Base-by-base conservation (phyloP, 1,140 invertebrate species). In the Physella acuta region DNA sequence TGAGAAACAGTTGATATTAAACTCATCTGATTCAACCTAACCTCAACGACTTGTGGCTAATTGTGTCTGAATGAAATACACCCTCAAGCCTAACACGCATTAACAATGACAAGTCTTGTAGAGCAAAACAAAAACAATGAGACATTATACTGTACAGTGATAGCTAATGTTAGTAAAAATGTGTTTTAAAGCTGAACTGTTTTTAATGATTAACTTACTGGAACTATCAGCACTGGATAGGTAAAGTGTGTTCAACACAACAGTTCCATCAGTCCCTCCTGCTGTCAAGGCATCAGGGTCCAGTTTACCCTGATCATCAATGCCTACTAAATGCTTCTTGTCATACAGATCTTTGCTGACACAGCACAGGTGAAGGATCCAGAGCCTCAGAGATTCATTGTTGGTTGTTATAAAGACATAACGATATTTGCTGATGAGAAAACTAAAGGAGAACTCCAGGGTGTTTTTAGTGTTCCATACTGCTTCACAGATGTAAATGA, bases 261-360 rank as follows among this genome's bases (percentile, higher is more conserved):
- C 59, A 31, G 37, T 33, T 5, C 17, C 3, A 20, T 58, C 56
- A 3, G 33, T 33, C n/a, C 31, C 56, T 34, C n/a, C 31, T 58
- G 33, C n/a, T 33, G 1, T 37, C 8, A 44, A 5, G 24, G 28
- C 20, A n/a, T 30, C 37, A 1, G n/a, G 28, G 20, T 61, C 59
- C 33, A 61, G 28, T 39, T 61, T 61, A 16, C 24, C 28, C n/a
- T 14, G 16, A 34, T 61, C 59, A 11, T n/a, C 36, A 28, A 61
- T 4, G 4, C 59, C 59, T n/a, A 61, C 37, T 39, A 24, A 16
- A 26, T 28, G 2, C 36, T 61, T 61, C 28, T 33, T 61, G 16
- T 61, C 36, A 61, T 37, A 61, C 17, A 61, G 36, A 5, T 61
- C 59, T 11, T 37, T 37, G 59, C 59, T 61, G 8, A 44, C 59